Conservation (phyloP, 1,140 invertebrate species). For the Temnothorax nylanderi region DNA sequence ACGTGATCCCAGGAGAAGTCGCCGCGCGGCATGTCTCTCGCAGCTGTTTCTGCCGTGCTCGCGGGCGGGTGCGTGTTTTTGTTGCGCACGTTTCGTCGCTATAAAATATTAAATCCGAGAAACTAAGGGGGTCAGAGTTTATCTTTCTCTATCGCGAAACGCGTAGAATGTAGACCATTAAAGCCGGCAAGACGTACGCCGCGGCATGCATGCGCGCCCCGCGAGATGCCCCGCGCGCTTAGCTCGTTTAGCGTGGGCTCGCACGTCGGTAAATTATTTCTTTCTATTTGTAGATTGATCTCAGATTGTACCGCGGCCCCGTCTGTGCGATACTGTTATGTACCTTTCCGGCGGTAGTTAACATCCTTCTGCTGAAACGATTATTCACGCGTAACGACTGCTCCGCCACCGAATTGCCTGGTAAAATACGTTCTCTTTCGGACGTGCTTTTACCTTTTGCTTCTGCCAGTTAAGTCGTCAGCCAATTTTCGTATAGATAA, state of each 20-base stretch:
- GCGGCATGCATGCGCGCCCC: no score
- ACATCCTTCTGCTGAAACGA: conserved; percentile 41
- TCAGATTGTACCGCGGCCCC: conserved; percentile 11
- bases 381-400: conserved; percentile 33
- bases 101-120: conserved; percentile 54
- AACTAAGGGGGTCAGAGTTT: conserved; percentile 45
- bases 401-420: not conserved
- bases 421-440: not conserved
- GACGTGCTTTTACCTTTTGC: not conserved
- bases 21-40: conserved; percentile 7
- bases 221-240: not conserved
- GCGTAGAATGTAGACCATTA: conserved; percentile 53
- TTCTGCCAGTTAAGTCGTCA: not conserved
- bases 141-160: conserved; percentile 45
- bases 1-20: conserved; percentile 33
- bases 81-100: conserved; percentile 54
- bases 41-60: conserved; percentile 38
- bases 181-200: not conserved
- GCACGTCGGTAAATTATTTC: conserved; percentile 53
- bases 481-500: not conserved
- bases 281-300: conserved; percentile 60
- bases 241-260: conserved; percentile 9
- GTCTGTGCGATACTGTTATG: conserved; percentile 29
- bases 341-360: conserved; percentile 6
- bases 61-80: conserved; percentile 22